Evolutionary conservation across 2,888 invertebrate genomes (phyloP).

Genomic region (Chironomus tentans): DNA sequence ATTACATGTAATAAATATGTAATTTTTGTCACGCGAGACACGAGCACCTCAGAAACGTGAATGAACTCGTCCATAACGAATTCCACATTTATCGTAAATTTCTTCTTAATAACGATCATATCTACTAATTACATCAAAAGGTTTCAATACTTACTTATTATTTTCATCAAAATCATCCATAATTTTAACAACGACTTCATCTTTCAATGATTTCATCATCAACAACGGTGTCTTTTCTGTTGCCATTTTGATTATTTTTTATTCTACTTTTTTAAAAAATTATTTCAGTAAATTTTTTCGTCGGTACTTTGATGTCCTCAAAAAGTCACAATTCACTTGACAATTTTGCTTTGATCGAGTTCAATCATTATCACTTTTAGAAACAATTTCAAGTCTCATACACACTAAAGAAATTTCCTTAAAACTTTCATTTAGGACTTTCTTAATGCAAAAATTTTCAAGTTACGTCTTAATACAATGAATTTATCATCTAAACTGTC

Average conservation of each 20-base stretch:
- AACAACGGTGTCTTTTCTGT: slow-evolving; percentile 30
- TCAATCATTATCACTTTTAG: not conserved
- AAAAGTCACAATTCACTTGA: slow-evolving; percentile 18
- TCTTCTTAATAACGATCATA: too few species aligned
- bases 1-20: too few species aligned
- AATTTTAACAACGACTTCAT: not conserved
- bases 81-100: too few species aligned
- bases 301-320: not conserved
- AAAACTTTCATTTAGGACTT: not conserved
- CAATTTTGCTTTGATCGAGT: slow-evolving; percentile 22
- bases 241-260: slow-evolving; percentile 26
- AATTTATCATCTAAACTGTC: too few species aligned
- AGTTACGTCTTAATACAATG: too few species aligned
- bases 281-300: not conserved
- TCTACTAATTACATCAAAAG: too few species aligned
- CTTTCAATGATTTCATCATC: not conserved
- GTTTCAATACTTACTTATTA: too few species aligned
- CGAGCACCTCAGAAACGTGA: too few species aligned
- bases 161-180: too few species aligned
- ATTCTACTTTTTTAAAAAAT: not conserved
- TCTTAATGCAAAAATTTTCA: too few species aligned
- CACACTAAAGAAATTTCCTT: not conserved
- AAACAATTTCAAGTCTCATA: not conserved
- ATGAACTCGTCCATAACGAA: too few species aligned
- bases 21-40: too few species aligned